These are phyloP conservation scores for Danio kyathit DNA, from an alignment of 2,797 vertebrate species.

Conservation along the genomic window DNA sequence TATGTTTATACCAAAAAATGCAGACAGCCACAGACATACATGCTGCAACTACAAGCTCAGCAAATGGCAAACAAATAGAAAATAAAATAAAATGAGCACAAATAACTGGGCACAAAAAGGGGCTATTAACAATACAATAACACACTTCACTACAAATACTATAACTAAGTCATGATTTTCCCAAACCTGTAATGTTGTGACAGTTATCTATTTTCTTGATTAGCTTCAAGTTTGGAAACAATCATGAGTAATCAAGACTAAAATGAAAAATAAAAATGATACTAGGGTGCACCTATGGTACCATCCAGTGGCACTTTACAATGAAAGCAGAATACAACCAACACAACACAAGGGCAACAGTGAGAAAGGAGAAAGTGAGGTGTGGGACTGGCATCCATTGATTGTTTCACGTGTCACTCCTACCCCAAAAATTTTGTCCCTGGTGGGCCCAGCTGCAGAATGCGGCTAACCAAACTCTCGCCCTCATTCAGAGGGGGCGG, in stretches of 20 bases:
- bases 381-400: constrained; percentile 88
- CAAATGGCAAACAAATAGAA: not conserved
- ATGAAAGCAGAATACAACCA: constrained; percentile 78
- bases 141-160: constrained; percentile 13
- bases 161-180: constrained; percentile 33
- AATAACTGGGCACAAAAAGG: not conserved
- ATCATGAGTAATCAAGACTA: constrained; percentile 56
- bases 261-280: constrained; percentile 70
- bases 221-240: constrained; percentile 46
- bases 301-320: constrained; percentile 65
- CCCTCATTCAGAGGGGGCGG: constrained; percentile 99
- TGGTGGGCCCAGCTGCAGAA: constrained; percentile 99
- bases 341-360: constrained; percentile 71
- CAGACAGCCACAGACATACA: constrained; percentile 47
- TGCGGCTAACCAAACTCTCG: constrained; percentile 99
- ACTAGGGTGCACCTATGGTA: not conserved
- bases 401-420: constrained; percentile 89
- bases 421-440: constrained; percentile 99
- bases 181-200: constrained; percentile 37
- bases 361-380: constrained; percentile 55
- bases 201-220: not conserved
- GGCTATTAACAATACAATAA: not conserved
- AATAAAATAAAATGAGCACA: not conserved
- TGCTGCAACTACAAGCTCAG: not conserved
- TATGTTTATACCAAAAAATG: constrained; percentile 7